Conservation (phyloP, 2,797 vertebrate genomes). For the Scolopax rusticola region DNA sequence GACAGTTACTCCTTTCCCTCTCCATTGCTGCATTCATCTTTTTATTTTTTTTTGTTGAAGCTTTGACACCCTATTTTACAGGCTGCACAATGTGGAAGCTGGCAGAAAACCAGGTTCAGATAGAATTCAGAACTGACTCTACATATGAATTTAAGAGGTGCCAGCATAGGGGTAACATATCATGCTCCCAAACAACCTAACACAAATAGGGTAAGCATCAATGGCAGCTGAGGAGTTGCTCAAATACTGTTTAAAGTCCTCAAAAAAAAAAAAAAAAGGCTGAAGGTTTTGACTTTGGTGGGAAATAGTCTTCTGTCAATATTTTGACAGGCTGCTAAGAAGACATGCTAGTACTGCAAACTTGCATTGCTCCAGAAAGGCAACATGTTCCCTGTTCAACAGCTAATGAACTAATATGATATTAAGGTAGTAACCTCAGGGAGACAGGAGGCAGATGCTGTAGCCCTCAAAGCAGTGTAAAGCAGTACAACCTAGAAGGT, state of each 20-base stretch:
- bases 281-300: neutral
- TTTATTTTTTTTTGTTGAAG: neutral
- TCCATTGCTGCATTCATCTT: neutral
- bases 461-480: neutral
- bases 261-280: neutral
- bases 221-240: neutral
- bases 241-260: neutral
- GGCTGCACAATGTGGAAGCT: neutral
- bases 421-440: neutral
- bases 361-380: neutral
- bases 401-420: neutral
- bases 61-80: neutral
- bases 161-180: neutral
- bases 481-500: neutral
- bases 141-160: neutral
- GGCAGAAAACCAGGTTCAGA: conserved; percentile 15
- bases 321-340: conserved; percentile 8
- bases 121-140: neutral
- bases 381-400: neutral
- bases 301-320: neutral
- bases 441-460: neutral
- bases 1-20: neutral
- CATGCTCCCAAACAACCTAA: neutral
- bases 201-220: neutral
- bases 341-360: neutral